Base-by-base conservation (phyloP, 2,113 vertebrate species). In the Motacilla alba region DNA sequence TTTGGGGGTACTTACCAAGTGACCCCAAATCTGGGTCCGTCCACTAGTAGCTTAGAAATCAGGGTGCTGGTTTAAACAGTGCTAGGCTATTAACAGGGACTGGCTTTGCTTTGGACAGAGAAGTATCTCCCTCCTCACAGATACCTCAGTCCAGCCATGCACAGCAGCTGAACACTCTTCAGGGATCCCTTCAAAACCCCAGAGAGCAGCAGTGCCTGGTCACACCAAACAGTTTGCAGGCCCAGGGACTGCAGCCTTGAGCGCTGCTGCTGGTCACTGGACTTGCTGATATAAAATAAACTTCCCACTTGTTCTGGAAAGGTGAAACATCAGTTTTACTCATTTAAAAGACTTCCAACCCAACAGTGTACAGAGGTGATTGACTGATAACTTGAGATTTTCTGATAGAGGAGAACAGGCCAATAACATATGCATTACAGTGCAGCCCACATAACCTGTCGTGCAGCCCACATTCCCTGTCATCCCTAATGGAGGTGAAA, bases 171-270 rank as follows among this genome's bases (percentile, higher is more conserved):
- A 39, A 64, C 2, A 1, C 13, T 27, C 55, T 35, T 7, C 49
- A 22, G 1, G 0, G 11, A 30, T 30, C 33, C 78, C 47, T 50
- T 28, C 56, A 37, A 84, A 69, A 11, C 11, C 28, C 55, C 8
- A 10, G 37, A 72, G 39, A 41, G 21, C 28, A 23, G 68, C 33
- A 39, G 47, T 21, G n/a, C 19, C 44, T 0, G 0, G 3, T 16
- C 67, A 72, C 44, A 49, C 4, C 11, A 4, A 41, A 21, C 9
- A 0, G 15, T 15, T 2, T 6, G 1, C 24, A 47, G 27, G 44
- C 15, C 53, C 6, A 6, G 35, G 18, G 21, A 64, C 60, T 70
- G 30, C 50, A 94, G 67, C 21, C 41, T 6, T 7, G 3, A 9
- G 7, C 20, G 27, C 35, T 89, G n/a, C 63, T 56, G 16, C 39